Conservation (phyloP, 2,113 vertebrate genomes). For the Prunella himalayana region DNA sequence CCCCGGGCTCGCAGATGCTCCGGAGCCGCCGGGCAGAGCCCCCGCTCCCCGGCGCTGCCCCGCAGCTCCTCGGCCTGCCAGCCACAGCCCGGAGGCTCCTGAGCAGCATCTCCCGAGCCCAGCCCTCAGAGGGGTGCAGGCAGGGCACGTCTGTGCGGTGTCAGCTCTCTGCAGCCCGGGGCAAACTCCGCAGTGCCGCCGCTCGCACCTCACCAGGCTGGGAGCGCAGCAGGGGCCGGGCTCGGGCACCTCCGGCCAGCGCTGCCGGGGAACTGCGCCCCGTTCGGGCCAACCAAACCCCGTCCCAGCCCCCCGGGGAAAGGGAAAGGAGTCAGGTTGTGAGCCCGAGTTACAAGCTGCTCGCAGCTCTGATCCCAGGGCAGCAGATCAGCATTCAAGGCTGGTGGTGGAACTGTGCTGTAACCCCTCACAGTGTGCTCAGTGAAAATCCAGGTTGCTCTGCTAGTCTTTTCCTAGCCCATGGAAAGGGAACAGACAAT, state of each 20-base stretch:
- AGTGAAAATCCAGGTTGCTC: background rate
- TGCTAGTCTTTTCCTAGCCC: background rate
- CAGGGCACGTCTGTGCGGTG: rapidly evolving
- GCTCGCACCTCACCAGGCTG: background rate
- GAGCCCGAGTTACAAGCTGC: background rate
- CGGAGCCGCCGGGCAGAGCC: rapidly evolving
- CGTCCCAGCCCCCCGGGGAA: background rate
- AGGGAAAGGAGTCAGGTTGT: background rate
- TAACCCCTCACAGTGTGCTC: background rate
- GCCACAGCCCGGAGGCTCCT: rapidly evolving
- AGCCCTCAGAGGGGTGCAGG: rapidly evolving
- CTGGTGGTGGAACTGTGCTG: background rate
- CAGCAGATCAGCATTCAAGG: background rate
- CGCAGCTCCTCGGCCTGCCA: background rate
- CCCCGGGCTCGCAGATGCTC: background rate
- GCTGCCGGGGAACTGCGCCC: background rate
- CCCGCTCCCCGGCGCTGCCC: rapidly evolving
- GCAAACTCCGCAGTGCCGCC: background rate
- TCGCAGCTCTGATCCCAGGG: background rate
- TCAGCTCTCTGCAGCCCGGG: background rate
- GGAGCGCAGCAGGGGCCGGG: rapidly evolving
- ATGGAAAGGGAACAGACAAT: background rate
- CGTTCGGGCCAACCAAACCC: background rate
- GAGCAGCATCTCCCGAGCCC: background rate
- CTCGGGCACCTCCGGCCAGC: background rate